A percentile compares a stretch with the other conserved stretches of the same genome.
Evolutionary conservation across 2,888 invertebrate species (phyloP).

Genomic region (Craniophora ligustri): DNA sequence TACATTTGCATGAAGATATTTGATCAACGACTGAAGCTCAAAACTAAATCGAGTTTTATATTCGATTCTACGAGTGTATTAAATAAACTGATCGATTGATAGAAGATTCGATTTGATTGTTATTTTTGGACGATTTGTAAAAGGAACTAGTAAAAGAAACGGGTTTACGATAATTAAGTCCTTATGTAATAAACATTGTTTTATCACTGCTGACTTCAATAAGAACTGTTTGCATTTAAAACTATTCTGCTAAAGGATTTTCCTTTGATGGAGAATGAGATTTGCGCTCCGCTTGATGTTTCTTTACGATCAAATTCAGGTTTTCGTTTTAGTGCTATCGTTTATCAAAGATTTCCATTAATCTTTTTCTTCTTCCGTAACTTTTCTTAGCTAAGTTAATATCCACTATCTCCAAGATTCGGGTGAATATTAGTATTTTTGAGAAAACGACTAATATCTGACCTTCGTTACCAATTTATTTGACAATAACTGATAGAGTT

Average conservation of each 20-base stretch:
- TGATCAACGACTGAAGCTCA: too few relatives aligned
- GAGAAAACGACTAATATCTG: too few relatives aligned
- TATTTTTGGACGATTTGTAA: constrained; percentile 1
- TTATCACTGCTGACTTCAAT: constrained; percentile 31
- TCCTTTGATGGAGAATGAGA: constrained; percentile 16
- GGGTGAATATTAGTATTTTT: too few relatives aligned
- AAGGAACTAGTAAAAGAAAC: constrained; percentile 7
- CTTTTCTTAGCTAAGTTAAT: too few relatives aligned
- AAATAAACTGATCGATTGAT: constrained; percentile 17
- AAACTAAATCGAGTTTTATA: too few relatives aligned
- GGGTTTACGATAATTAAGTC: constrained; percentile 15
- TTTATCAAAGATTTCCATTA: background rate
- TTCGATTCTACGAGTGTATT: too few relatives aligned
- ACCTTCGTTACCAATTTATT: too few relatives aligned
- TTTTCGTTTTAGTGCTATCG: background rate
- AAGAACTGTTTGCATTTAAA: constrained; percentile 28
- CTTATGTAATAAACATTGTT: constrained; percentile 13
- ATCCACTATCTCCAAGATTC: too few relatives aligned
- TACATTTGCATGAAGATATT: too few relatives aligned
- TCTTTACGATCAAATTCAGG: background rate
- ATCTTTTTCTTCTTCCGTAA: too few relatives aligned
- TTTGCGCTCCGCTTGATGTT: background rate
- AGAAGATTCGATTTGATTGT: constrained; percentile 20
- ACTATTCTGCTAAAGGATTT: constrained; percentile 15
- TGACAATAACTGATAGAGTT: too few relatives aligned